Conservation (phyloP, 2,888 invertebrate genomes). For the Scaptomyza tumidula region DNA sequence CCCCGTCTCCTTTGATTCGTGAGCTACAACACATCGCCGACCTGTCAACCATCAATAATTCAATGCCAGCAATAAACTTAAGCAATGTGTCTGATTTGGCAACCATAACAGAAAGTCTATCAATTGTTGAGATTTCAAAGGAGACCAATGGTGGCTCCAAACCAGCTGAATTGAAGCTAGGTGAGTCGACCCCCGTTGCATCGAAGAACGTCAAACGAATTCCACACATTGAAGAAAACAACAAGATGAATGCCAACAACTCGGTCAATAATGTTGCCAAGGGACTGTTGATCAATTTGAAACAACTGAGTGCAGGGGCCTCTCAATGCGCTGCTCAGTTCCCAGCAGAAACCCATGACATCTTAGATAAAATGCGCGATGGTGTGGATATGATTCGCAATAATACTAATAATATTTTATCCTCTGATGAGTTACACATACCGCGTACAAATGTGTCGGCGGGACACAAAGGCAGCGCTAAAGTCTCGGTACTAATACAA, state of each 20-base stretch:
- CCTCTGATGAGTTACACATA: constrained; percentile 88
- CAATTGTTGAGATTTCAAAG: constrained; percentile 86
- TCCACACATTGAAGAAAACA: constrained; percentile 84
- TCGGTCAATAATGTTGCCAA: constrained; percentile 83
- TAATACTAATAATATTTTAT: constrained; percentile 91
- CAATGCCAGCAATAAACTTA: constrained; percentile 87
- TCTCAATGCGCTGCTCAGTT: constrained; percentile 82
- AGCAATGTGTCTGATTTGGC: constrained; percentile 88
- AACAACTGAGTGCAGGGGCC: constrained; percentile 57
- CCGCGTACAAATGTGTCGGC: constrained; percentile 84
- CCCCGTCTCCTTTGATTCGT: constrained; percentile 81
- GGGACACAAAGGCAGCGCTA: constrained; percentile 26
- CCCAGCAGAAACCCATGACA: constrained; percentile 87
- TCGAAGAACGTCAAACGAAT: constrained; percentile 84
- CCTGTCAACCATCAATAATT: constrained; percentile 89
- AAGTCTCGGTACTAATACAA: constrained; percentile 46
- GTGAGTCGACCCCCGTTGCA: neutral
- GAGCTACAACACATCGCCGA: constrained; percentile 88
- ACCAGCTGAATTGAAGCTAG: neutral
- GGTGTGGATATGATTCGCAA: constrained; percentile 90
- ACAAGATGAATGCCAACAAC: constrained; percentile 84
- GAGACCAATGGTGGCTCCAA: constrained; percentile 22
- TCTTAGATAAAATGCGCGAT: constrained; percentile 88
- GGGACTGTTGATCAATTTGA: constrained; percentile 82
- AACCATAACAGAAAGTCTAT: constrained; percentile 93